Base-by-base conservation (phyloP, 1,140 invertebrate species). In the Cherax destructor region DNA sequence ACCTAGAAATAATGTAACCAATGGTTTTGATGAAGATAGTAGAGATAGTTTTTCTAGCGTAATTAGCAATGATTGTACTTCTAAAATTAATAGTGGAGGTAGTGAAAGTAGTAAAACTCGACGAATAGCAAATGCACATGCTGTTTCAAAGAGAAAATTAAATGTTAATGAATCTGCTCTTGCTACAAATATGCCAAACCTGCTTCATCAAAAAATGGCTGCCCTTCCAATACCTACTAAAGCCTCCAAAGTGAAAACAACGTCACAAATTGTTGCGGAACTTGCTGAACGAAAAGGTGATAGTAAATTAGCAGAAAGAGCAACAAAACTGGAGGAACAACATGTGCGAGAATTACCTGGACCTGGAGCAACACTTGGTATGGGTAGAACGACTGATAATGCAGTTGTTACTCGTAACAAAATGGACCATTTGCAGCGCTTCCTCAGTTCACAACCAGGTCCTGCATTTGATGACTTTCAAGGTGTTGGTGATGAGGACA, bases 261-360 rank as follows among this genome's bases (percentile, higher is more conserved):
- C 97, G 47, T 97, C 97, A 93, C 97, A 98, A 94, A 94, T 98
- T 30, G 95, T 98, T 84, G 97, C 97, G 69, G 96, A 97, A 93
- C 95, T 98, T 88, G 96, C 95, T 83, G 92, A 94, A 86, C 94
- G 94, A 89, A 94, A 95, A 93, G 92, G 92, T 77, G 94, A 95
- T 69, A 72, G 91, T 56, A 83, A 93, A 30, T 86, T 91, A 83
- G 93, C 92, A 41, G 83, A 92, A 52, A 88, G 88, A 86, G 90
- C 90, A 59, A 92, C 86, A 24, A 92, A 92, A 61, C 65, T 92
- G 41, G 92, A 90, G 61, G 91, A 92, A 81, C 92, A 91, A 59
- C 78, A 91, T 50, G 93, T 91, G 30, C 78, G 80, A 59, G 91
- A 83, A 56, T 61, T 83, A 18, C 59, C 80, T 18, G 76, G 83